Percentiles rank a stretch among this genome's conserved stretches.
These are phyloP conservation scores for Cygnus buccinator DNA, from an alignment of 2,113 vertebrate genomes.

Conservation along the genomic window DNA sequence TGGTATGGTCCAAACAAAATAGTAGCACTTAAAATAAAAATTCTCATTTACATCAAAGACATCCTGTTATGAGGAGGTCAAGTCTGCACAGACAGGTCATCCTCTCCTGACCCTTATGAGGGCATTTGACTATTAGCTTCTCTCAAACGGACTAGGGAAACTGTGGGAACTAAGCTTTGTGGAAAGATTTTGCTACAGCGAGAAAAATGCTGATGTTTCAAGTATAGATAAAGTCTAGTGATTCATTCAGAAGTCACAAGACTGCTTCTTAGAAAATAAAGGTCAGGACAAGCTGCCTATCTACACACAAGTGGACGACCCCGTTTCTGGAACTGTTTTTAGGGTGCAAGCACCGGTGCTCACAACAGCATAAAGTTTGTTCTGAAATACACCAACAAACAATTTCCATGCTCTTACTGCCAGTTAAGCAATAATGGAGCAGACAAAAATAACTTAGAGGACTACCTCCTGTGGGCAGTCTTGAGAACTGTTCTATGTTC, in stretches of 20 bases:
- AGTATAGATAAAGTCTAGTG: background rate
- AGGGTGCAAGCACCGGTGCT: background rate
- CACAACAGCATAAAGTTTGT: background rate
- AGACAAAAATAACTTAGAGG: background rate
- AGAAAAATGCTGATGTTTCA: slow-evolving; percentile 15
- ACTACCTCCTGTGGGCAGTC: background rate
- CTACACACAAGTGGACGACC: background rate
- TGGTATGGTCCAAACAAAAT: slow-evolving; percentile 38
- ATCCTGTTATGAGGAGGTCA: slow-evolving; percentile 65
- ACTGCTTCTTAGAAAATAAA: background rate
- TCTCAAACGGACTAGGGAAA: slow-evolving; percentile 18
- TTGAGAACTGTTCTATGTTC: accelerated
- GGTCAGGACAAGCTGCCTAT: background rate
- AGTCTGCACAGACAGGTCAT: slow-evolving; percentile 23
- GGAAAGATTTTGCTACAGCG: slow-evolving; percentile 19
- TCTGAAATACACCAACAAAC: accelerated
- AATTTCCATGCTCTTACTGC: background rate
- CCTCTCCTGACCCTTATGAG: slow-evolving; percentile 48
- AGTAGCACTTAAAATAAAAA: slow-evolving; percentile 68
- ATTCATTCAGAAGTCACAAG: background rate
- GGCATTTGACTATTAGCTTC: background rate
- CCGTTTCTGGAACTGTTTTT: background rate
- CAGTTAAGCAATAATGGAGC: background rate
- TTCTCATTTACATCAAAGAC: slow-evolving; percentile 72
- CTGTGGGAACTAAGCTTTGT: slow-evolving; percentile 62